Evolutionary conservation across 2,888 invertebrate genomes (phyloP).

Genomic region (Ceriagrion tenellum): DNA sequence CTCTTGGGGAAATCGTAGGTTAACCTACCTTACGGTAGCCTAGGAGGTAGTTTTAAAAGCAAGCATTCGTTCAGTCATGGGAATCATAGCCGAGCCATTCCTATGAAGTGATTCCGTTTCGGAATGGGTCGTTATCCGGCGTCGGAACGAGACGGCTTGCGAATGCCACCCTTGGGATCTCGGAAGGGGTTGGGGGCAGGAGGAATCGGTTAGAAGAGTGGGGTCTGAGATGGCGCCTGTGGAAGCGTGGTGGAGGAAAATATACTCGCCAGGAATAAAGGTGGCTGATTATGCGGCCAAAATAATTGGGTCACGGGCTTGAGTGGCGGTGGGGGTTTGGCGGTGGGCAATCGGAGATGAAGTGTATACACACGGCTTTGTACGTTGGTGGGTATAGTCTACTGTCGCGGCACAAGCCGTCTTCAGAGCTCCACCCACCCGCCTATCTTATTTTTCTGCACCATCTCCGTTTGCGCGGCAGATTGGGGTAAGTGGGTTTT

Average conservation of each 20-base stretch:
- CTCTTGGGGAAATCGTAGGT: neutral
- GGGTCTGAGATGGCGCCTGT: neutral
- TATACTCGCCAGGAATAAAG: neutral
- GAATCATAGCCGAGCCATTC: neutral
- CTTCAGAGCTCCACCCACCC: neutral
- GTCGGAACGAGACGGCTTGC: neutral
- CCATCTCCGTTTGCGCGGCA: neutral
- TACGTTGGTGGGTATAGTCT: neutral
- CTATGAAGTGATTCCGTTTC: constrained; percentile 21
- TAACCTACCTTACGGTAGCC: no score
- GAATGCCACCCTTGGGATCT: neutral
- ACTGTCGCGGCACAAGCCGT: neutral
- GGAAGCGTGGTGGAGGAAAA: neutral
- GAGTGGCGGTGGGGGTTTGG: neutral
- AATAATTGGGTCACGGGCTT: neutral
- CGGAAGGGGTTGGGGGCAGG: neutral
- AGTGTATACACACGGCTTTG: no score
- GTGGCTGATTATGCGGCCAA: constrained; percentile 9
- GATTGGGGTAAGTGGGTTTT: neutral
- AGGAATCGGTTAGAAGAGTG: neutral
- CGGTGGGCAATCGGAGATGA: neutral
- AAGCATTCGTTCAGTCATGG: neutral
- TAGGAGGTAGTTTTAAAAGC: neutral
- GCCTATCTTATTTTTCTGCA: neutral
- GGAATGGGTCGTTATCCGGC: neutral